These are phyloP conservation scores for Apamea monoglypha DNA, from an alignment of 2,888 invertebrate genomes.

Conservation along the genomic window DNA sequence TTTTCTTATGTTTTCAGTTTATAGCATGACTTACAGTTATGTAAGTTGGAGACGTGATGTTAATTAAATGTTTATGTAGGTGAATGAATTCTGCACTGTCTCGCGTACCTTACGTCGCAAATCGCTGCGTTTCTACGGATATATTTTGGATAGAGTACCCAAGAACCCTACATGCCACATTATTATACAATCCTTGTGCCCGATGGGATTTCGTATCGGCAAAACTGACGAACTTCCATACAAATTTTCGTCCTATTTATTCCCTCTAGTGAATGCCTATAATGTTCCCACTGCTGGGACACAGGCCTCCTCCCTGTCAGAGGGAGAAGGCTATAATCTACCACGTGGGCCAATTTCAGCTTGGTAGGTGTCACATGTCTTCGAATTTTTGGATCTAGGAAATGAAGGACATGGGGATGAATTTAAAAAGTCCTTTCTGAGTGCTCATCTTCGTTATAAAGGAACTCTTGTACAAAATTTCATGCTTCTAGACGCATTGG, in stretches of 20 bases:
- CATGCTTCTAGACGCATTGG: background rate
- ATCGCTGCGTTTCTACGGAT: background rate
- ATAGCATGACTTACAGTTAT: constrained; percentile 6
- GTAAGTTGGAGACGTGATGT: constrained; percentile 7
- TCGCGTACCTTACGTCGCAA: background rate
- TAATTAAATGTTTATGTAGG: constrained; percentile 11
- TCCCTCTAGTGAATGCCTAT: too few species aligned
- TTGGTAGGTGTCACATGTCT: background rate
- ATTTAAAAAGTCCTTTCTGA: background rate
- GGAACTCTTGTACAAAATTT: background rate
- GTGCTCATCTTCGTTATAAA: background rate
- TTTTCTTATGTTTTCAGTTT: constrained; percentile 27
- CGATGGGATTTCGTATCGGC: background rate
- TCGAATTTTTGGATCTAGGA: background rate
- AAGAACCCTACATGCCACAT: background rate
- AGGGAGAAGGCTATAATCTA: background rate
- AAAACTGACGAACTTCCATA: background rate
- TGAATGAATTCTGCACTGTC: background rate
- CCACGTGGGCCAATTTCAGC: background rate
- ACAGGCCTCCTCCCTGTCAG: background rate
- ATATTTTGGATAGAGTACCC: background rate
- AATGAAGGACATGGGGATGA: background rate
- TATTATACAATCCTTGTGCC: background rate
- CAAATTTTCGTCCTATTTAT: background rate
- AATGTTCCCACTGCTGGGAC: background rate